Evolutionary conservation across 2,888 invertebrate species (phyloP), one percentile per base, ranked within the genome.

Genomic region (Polia nebulosa): DNA sequence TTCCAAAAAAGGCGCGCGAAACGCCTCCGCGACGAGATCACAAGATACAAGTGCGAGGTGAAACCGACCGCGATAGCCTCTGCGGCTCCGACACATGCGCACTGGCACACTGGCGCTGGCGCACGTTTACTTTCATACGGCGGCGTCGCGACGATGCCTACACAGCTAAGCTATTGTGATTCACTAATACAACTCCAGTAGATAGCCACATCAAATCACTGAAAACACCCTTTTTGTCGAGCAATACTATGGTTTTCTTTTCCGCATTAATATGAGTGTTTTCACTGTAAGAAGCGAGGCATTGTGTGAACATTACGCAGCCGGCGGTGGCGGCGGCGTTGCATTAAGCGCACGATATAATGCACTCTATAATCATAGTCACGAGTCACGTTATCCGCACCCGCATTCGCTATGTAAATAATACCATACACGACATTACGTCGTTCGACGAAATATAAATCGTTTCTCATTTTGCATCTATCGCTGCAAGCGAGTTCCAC

Each of bases 1-100:
- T 91, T 92, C 94, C 95, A 94, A 94, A 95, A 94, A 95, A 94
- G 94, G 94, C 87, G 88, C 87, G 89, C 90, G 91, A 88, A 93
- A 93, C 93, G 94, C 94, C 93, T 92, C 90, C 87, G 85, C 89
- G 82, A 86, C 90, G 87, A 90, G 94, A 94, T 93, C 88, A 87
- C 87, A 88, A 89, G 93, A 93, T 92, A 93, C 91, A 90, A 91
- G 91, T 88, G 91, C 88, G 90, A 91, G 88, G 94, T 93, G 94
- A 94, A 95, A 95, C 95, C 93, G 92, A 91, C 93, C 93, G 93
- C 91, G 88, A 91, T 90, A 90, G 89, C 89, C 89, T 86, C 89
- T 86, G 87, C 89, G 89, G 89, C 89, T 86, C 89, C 86, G 87
- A 88, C 84, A 84, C 80, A 82, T 58, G 84, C 85, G 82, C 82